Percentiles rank a stretch among this genome's conserved stretches.
Conservation (phyloP, 2,113 vertebrate genomes). For the Lepus americanus region DNA sequence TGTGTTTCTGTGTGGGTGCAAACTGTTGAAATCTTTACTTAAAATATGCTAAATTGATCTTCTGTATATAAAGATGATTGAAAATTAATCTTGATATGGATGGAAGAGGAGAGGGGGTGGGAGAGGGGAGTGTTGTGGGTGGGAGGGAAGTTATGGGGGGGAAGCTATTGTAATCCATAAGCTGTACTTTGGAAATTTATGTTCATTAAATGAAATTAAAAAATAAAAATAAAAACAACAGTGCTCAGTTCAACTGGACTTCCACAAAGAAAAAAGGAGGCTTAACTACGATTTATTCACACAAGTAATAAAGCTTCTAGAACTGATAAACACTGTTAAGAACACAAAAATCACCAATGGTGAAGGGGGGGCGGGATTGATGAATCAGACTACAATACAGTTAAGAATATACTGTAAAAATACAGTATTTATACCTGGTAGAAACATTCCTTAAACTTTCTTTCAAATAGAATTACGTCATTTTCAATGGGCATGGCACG, state of each 20-base stretch:
- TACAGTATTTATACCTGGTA: not conserved
- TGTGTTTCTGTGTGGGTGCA: too few relatives aligned
- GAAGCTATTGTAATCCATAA: too few relatives aligned
- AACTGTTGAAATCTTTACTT: too few relatives aligned
- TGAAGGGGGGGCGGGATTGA: not conserved
- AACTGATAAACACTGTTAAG: constrained; percentile 40
- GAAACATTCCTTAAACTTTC: constrained; percentile 15
- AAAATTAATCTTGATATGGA: too few relatives aligned
- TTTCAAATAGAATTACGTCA: not conserved
- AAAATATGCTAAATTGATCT: too few relatives aligned
- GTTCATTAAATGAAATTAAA: not conserved
- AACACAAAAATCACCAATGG: not conserved
- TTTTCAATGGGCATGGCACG: not conserved
- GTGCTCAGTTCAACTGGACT: not conserved
- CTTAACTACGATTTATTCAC: not conserved
- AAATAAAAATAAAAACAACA: constrained; percentile 30
- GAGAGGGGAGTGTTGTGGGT: too few relatives aligned
- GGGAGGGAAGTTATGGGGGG: too few relatives aligned
- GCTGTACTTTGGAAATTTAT: too few relatives aligned
- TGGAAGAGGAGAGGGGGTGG: too few relatives aligned
- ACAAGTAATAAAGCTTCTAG: constrained; percentile 45
- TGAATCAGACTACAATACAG: constrained; percentile 4
- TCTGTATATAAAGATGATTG: too few relatives aligned
- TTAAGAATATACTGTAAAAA: constrained; percentile 1
- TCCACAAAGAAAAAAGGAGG: not conserved